These are phyloP conservation scores for Gila orcuttii DNA, from an alignment of 2,113 vertebrate species.

Conservation along the genomic window DNA sequence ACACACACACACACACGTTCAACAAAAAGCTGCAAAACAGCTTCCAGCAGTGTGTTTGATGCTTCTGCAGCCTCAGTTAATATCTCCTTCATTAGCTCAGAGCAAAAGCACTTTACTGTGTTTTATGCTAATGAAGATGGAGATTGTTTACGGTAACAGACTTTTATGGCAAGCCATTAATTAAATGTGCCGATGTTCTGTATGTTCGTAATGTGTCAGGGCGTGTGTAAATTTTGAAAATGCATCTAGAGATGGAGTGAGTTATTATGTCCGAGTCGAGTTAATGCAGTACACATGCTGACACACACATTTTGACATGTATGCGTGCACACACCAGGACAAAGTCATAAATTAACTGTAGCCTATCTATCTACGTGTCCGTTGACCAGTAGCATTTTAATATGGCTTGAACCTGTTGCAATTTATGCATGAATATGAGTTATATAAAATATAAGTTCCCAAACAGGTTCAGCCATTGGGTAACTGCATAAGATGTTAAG, in stretches of 20 bases:
- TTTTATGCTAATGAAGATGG: conserved; percentile 51
- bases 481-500: background rate
- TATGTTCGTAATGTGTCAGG: conserved; percentile 39
- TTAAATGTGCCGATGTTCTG: conserved; percentile 45
- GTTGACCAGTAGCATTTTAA: background rate
- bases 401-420: background rate
- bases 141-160: conserved; percentile 46
- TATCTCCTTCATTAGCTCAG: conserved; percentile 34
- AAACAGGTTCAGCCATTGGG: background rate
- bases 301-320: conserved; percentile 5
- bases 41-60: background rate
- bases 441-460: background rate
- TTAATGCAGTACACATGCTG: conserved; percentile 39
- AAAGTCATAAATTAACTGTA: conserved; percentile 4
- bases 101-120: conserved; percentile 31
- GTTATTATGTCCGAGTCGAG: conserved; percentile 21
- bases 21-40: conserved; percentile 8
- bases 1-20: background rate
- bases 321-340: background rate
- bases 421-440: background rate
- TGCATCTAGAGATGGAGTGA: conserved; percentile 30
- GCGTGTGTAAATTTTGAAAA: conserved; percentile 27
- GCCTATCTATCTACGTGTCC: background rate
- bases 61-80: background rate
- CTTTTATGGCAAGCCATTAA: conserved; percentile 36